phyloP scores from a whole-genome alignment of 2,888 invertebrate species.

The Mechanitis mazaeus region DNA sequence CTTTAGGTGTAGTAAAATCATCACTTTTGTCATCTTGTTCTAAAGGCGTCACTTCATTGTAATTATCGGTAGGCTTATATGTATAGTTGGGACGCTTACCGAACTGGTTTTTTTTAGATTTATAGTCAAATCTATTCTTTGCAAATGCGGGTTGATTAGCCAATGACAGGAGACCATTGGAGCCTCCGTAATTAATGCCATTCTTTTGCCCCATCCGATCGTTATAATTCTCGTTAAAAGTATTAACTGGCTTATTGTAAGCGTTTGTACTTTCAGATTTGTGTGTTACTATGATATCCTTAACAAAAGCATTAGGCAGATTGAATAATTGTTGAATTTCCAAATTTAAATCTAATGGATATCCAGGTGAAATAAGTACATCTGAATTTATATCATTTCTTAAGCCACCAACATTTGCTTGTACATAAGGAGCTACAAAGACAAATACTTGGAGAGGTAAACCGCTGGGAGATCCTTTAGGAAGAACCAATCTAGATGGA shows the following conservation, averaged over 20 bases:
- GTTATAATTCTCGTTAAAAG: constrained; percentile 23
- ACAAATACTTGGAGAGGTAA: constrained; percentile 80
- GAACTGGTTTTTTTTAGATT: constrained; percentile 37
- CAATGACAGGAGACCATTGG: constrained; percentile 20
- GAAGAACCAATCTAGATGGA: constrained; percentile 82
- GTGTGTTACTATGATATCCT: constrained; percentile 53
- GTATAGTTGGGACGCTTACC: constrained; percentile 35
- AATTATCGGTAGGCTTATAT: constrained; percentile 26
- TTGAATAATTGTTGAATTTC: constrained; percentile 61
- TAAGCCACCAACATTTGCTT: constrained; percentile 50
- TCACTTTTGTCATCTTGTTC: constrained; percentile 11
- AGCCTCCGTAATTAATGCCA: constrained; percentile 24
- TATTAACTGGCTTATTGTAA: constrained; percentile 28
- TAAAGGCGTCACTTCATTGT: constrained; percentile 15
- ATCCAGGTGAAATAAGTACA: constrained; percentile 75
- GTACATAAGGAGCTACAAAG: constrained; percentile 75
- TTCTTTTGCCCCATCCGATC: constrained; percentile 25
- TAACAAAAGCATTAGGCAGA: constrained; percentile 58
- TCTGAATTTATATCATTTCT: constrained; percentile 47
- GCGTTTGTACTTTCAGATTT: constrained; percentile 35
- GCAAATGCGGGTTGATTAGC: constrained; percentile 31
- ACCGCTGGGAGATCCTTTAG: constrained; percentile 82
- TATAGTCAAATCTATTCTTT: constrained; percentile 39
- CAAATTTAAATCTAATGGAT: constrained; percentile 83
- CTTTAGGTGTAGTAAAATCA: constrained; percentile 1